Percentiles rank a stretch among this genome's conserved stretches.
These are phyloP conservation scores for Sinocyclocheilus rhinocerous DNA, from an alignment of 2,113 vertebrate genomes.

Conservation along the genomic window DNA sequence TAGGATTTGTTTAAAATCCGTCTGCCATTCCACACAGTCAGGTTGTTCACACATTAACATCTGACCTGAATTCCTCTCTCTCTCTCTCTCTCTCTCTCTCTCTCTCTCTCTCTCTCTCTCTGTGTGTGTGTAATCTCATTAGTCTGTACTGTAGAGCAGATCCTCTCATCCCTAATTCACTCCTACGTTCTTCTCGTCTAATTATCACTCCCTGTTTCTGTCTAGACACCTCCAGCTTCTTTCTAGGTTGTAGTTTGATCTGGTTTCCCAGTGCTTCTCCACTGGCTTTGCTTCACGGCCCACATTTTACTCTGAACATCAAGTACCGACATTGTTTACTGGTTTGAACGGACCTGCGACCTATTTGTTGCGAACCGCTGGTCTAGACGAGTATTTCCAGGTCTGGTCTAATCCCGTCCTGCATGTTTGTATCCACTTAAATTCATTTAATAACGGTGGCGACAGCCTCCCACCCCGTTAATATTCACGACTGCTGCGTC, in stretches of 20 bases:
- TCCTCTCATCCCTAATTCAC: slow-evolving; percentile 13
- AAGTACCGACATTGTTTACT: background rate
- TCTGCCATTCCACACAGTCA: background rate
- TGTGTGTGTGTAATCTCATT: slow-evolving; percentile 31
- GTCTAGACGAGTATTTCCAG: background rate
- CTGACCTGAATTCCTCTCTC: slow-evolving; percentile 77
- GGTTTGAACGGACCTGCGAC: background rate
- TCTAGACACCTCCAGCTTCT: slow-evolving; percentile 15
- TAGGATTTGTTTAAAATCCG: background rate
- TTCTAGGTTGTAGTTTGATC: slow-evolving; percentile 5
- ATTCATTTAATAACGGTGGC: slow-evolving; percentile 54
- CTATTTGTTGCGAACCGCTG: background rate
- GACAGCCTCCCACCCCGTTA: slow-evolving; percentile 51
- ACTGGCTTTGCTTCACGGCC: background rate
- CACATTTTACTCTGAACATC: background rate
- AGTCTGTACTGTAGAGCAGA: slow-evolving; percentile 66
- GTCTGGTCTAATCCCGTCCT: background rate
- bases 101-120: too few relatives aligned
- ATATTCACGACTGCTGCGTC: slow-evolving; percentile 31
- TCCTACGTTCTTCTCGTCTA: slow-evolving; percentile 50
- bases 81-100: slow-evolving; percentile 42
- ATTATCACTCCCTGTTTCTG: slow-evolving; percentile 7
- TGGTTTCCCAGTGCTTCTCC: background rate
- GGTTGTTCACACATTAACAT: slow-evolving; percentile 79
- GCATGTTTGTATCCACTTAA: slow-evolving; percentile 4